Conservation (phyloP, 2,888 invertebrate genomes). For the Polia nebulosa region DNA sequence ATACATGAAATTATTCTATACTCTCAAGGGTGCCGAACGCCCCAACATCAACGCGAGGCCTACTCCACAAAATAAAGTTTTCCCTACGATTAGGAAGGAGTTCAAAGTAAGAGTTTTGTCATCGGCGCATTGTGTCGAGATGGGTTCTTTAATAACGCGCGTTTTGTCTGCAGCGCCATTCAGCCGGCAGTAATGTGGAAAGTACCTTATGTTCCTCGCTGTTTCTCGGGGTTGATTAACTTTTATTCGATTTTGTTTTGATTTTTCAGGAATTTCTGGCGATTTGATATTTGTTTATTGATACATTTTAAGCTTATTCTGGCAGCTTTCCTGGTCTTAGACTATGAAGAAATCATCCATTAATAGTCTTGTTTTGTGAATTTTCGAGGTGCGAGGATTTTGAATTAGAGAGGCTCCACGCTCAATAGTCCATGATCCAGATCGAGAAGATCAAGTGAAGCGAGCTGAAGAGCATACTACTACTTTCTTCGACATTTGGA, state of each 20-base stretch:
- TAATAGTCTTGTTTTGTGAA: too few relatives aligned
- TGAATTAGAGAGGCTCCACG: too few relatives aligned
- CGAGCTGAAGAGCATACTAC: too few relatives aligned
- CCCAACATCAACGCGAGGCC: slow-evolving; percentile 55
- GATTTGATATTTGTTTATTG: too few relatives aligned
- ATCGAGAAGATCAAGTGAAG: too few relatives aligned
- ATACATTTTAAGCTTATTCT: too few relatives aligned
- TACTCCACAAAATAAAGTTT: slow-evolving; percentile 86
- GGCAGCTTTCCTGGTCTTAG: too few relatives aligned
- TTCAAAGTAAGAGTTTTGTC: slow-evolving; percentile 89
- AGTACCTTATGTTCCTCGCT: slow-evolving; percentile 47
- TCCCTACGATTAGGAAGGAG: slow-evolving; percentile 88
- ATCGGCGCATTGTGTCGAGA: slow-evolving; percentile 83
- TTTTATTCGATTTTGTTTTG: slow-evolving; percentile 24
- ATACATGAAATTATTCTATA: background rate
- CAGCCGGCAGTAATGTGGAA: slow-evolving; percentile 55
- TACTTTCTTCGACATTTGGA: too few relatives aligned
- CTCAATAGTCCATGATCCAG: too few relatives aligned
- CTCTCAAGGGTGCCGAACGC: slow-evolving; percentile 53
- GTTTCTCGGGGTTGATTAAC: slow-evolving; percentile 51
- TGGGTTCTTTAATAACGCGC: slow-evolving; percentile 82
- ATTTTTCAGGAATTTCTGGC: background rate
- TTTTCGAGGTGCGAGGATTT: too few relatives aligned
- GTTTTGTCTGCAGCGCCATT: slow-evolving; percentile 69
- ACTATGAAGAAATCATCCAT: too few relatives aligned